Conservation (phyloP, 2,888 invertebrate genomes). For the Lomographa bimaculata region DNA sequence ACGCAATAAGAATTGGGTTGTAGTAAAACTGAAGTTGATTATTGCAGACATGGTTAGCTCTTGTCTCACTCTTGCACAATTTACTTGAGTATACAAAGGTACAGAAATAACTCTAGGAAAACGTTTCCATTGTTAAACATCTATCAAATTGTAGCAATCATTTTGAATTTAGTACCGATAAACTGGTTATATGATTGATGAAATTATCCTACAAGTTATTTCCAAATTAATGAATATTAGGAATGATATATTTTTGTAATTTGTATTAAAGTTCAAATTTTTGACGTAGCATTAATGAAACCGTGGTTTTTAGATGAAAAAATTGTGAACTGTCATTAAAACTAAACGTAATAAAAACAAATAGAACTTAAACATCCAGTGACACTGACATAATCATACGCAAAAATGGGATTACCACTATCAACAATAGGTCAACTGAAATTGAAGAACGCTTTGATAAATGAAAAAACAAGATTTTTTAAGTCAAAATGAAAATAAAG, state of each 20-base stretch:
- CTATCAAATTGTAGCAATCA: slow-evolving; percentile 33
- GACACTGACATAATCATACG: too few relatives aligned
- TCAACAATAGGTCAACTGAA: slow-evolving; percentile 22
- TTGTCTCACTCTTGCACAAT: slow-evolving; percentile 23
- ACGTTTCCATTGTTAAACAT: slow-evolving; percentile 44
- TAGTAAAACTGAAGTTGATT: too few relatives aligned
- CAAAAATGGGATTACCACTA: slow-evolving; percentile 49
- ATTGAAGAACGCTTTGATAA: slow-evolving; percentile 1
- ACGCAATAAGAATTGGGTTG: too few relatives aligned
- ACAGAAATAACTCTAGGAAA: slow-evolving; percentile 42
- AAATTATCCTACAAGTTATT: too few relatives aligned
- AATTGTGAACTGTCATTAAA: slow-evolving; percentile 1
- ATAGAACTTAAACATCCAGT: too few relatives aligned
- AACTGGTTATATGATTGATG: too few relatives aligned
- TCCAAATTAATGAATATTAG: too few relatives aligned
- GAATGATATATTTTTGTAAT: too few relatives aligned
- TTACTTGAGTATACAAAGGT: slow-evolving; percentile 33
- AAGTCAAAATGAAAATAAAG: slow-evolving; percentile 89
- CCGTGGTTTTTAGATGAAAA: slow-evolving; percentile 9
- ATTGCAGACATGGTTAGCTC: slow-evolving; percentile 27
- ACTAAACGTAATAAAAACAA: too few relatives aligned
- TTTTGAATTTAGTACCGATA: slow-evolving; percentile 14
- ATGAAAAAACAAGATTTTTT: slow-evolving; percentile 19
- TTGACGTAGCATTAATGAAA: slow-evolving; percentile 35
- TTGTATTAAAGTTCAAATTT: slow-evolving; percentile 18